Evolutionary conservation across 2,888 invertebrate genomes (phyloP), one percentile per base, ranked within the genome.

Genomic region (Piscicola geometra): DNA sequence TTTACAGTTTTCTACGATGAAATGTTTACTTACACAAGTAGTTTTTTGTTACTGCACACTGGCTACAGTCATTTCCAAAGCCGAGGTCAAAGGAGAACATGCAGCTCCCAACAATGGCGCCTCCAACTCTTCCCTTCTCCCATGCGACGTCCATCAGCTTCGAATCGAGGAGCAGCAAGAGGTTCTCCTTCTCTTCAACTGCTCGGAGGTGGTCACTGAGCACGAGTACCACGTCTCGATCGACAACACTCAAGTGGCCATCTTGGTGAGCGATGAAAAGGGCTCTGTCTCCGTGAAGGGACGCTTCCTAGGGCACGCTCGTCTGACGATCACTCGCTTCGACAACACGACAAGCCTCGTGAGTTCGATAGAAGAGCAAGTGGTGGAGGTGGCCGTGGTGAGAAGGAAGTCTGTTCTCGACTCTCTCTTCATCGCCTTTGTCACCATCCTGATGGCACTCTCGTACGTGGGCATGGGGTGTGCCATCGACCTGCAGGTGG

Each of bases 391-490:
- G n/a, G 35, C 77, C 5, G 78, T 78, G 25, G 67, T 76, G 33
- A 56, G 78, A 28, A 36, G 32, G 32, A 68, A 68, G 60, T 56
- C 77, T 25, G 33, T 75, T n/a, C 32, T 78, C 5, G 78, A 78
- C 41, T 50, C 36, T 21, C 33, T 83, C 1, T 86, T 87, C 78
- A 81, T 83, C 15, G 78, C 80, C 2, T 77, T 83, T 0, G 81
- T 86, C 18, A 82, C 82, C 50, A 68, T 81, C 15, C 81, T 86
- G 36, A 82, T 86, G 71, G 21, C 81, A n/a, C 21, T 64, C 18
- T 78, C 76, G 25, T 80, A 78, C 66, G 81, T 85, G 76, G 82
- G 84, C 72, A 86, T 86, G 84, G 86, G 86, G 9, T 84, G 84
- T 36, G 83, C 85, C 71, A 77, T 87, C 36, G 84, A 86, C 64